Percentiles rank a stretch among this genome's conserved stretches.
Conservation (phyloP, 1,140 invertebrate species). For the Gerris buenoi region DNA sequence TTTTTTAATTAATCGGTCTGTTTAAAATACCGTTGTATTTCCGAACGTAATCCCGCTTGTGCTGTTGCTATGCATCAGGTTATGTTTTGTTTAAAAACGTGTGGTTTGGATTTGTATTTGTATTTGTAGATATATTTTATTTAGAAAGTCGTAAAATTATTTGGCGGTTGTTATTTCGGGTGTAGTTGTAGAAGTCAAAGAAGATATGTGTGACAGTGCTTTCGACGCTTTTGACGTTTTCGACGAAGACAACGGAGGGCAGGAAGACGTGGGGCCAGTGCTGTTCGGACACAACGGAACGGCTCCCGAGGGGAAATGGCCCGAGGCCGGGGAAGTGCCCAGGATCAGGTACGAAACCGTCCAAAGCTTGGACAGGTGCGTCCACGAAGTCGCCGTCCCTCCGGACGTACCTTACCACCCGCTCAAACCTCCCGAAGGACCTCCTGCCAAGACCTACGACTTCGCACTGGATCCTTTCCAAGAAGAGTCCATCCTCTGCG, state of each 20-base stretch:
- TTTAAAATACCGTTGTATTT: too few species aligned
- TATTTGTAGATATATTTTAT: too few species aligned
- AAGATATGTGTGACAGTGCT: background rate
- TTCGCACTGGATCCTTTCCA: constrained; percentile 98
- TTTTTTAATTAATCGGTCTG: too few species aligned
- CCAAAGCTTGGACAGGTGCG: constrained; percentile 76
- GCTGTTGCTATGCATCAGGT: too few species aligned
- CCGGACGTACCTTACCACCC: constrained; percentile 69
- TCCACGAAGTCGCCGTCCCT: constrained; percentile 84
- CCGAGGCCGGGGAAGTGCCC: constrained; percentile 18
- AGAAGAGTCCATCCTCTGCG: constrained; percentile 89
- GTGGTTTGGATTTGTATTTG: too few species aligned
- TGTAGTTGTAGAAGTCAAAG: too few species aligned
- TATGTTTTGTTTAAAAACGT: too few species aligned
- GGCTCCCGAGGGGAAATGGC: background rate
- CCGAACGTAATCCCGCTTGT: too few species aligned
- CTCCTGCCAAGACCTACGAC: constrained; percentile 70
- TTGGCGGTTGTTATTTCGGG: too few species aligned
- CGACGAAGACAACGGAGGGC: background rate
- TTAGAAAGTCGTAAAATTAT: too few species aligned
- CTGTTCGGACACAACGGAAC: background rate
- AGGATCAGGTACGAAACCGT: constrained; percentile 72
- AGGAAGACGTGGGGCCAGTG: background rate
- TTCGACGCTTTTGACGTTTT: background rate
- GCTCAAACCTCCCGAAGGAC: constrained; percentile 35